These are phyloP conservation scores for Echinops telfairi DNA, from an alignment of 2,113 vertebrate species.

Conservation along the genomic window DNA sequence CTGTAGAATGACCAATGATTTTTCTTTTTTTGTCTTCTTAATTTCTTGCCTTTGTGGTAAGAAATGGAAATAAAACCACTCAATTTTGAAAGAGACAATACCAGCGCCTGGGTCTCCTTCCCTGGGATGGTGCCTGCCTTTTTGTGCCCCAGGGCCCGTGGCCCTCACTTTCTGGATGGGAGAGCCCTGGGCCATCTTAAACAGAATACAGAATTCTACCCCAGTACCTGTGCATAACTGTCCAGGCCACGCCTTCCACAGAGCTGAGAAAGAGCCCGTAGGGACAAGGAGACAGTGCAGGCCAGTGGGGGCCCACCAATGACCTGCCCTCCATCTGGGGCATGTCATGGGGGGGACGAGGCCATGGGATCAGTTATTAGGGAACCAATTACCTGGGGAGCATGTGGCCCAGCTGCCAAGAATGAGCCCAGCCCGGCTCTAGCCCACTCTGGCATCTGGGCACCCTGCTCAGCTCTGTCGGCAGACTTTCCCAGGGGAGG, in stretches of 20 bases:
- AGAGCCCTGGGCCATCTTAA: background rate
- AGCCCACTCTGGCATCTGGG: slow-evolving; percentile 68
- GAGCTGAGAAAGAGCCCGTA: background rate
- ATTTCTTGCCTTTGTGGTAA: slow-evolving; percentile 52
- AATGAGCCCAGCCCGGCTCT: accelerated
- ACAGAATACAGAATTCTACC: background rate
- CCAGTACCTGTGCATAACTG: background rate
- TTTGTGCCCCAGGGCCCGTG: background rate
- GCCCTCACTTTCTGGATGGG: background rate
- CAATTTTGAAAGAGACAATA: slow-evolving; percentile 43
- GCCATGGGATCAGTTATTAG: background rate
- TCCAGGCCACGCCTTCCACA: slow-evolving; percentile 10
- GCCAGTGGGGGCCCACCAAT: background rate
- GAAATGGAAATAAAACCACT: slow-evolving; percentile 10
- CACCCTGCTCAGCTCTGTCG: background rate
- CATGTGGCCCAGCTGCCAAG: background rate
- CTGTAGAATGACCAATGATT: background rate
- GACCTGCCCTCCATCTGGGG: background rate
- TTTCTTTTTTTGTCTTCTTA: slow-evolving; percentile 48
- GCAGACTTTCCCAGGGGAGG: background rate
- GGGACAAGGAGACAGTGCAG: background rate
- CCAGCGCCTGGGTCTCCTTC: background rate
- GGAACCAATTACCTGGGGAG: slow-evolving; percentile 55
- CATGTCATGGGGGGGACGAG: background rate
- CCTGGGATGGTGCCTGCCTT: slow-evolving; percentile 9